phyloP scores from a whole-genome alignment of 2,113 vertebrate species.

The Chaetorhynchus papuensis region DNA sequence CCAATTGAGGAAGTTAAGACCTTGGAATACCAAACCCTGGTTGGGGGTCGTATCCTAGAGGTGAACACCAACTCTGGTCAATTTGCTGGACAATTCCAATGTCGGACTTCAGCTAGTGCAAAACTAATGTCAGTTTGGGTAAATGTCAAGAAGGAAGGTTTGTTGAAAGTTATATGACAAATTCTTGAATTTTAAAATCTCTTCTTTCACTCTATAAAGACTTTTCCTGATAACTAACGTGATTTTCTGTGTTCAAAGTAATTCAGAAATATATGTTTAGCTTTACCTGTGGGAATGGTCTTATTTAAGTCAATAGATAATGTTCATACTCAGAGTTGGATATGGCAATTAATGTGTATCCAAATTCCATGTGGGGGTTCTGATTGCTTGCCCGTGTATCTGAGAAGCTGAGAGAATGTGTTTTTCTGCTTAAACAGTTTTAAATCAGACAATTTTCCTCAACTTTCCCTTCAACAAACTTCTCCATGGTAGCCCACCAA shows the following conservation, averaged over 20 bases:
- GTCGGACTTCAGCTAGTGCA: slow-evolving; percentile 63
- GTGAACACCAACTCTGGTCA: slow-evolving; percentile 69
- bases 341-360: background rate
- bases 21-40: slow-evolving; percentile 67
- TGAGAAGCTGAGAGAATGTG: background rate
- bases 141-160: slow-evolving; percentile 75
- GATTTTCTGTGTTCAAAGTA: background rate
- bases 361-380: background rate
- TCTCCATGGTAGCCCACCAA: background rate
- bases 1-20: slow-evolving; percentile 57
- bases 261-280: background rate
- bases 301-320: background rate
- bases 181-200: slow-evolving; percentile 19
- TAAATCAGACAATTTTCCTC: background rate
- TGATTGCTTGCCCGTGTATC: background rate
- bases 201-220: background rate
- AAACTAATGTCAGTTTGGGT: slow-evolving; percentile 76
- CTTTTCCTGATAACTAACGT: background rate
- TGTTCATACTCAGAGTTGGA: background rate
- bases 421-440: background rate
- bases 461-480: background rate
- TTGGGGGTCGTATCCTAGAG: slow-evolving; percentile 77
- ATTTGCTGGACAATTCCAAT: slow-evolving; percentile 72
- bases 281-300: background rate
- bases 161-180: slow-evolving; percentile 54